Evolutionary conservation across 2,888 invertebrate genomes (phyloP).

Genomic region (Megalurothrips usitatus): DNA sequence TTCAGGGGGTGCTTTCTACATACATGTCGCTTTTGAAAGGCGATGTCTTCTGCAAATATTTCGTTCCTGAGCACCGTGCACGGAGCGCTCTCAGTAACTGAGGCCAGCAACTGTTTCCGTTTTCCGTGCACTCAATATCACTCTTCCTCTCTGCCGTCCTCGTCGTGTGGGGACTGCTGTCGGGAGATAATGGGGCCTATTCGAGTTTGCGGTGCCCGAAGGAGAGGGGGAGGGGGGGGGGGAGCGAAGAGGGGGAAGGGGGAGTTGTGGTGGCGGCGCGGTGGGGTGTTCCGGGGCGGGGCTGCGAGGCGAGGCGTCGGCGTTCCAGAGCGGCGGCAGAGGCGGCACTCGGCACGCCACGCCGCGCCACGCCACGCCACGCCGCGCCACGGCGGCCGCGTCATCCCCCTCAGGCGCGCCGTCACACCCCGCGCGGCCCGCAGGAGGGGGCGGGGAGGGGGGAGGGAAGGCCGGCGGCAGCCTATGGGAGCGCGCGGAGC

Average conservation of each 20-base stretch:
- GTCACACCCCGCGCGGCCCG: background rate
- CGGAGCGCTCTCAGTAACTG: too few relatives aligned
- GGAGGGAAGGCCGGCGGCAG: background rate
- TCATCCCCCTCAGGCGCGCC: background rate
- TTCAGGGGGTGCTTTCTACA: too few relatives aligned
- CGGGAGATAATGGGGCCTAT: too few relatives aligned
- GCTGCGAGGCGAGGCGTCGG: background rate
- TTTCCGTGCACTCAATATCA: too few relatives aligned
- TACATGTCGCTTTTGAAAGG: too few relatives aligned
- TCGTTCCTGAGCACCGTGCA: too few relatives aligned
- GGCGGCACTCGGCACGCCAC: background rate
- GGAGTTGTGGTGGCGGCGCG: background rate
- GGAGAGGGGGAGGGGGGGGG: too few relatives aligned
- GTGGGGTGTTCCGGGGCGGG: background rate
- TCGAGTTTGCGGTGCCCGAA: too few relatives aligned
- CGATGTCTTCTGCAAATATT: too few relatives aligned
- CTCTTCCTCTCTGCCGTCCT: too few relatives aligned
- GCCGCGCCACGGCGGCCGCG: background rate
- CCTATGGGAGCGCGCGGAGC: background rate
- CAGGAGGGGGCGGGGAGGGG: background rate
- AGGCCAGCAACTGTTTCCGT: too few relatives aligned
- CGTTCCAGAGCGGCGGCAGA: background rate
- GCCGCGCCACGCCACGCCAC: background rate
- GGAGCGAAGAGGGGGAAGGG: background rate
- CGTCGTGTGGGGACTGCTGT: too few relatives aligned